Evolutionary conservation across 1,140 invertebrate genomes (phyloP).

Genomic region (Rhagoletis pomonella): DNA sequence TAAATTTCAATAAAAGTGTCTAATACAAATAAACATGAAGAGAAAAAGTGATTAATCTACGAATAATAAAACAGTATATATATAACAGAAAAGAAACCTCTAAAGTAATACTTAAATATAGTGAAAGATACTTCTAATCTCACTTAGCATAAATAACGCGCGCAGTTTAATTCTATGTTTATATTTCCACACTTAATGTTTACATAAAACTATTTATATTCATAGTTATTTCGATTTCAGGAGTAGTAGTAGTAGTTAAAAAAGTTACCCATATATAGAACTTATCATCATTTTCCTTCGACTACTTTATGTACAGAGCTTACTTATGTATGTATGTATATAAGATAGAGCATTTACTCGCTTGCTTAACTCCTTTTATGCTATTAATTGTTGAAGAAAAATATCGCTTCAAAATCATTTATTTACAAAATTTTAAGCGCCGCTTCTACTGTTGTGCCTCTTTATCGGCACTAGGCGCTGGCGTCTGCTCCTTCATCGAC

Average conservation of each 20-base stretch:
- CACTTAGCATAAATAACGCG: too few species aligned
- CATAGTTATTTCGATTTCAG: not conserved
- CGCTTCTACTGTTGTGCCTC: conserved; percentile 30
- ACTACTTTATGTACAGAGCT: conserved; percentile 33
- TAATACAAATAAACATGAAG: not conserved
- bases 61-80: too few species aligned
- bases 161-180: too few species aligned
- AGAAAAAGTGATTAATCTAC: not conserved
- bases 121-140: too few species aligned
- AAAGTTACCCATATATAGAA: not conserved
- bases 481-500: conserved; percentile 70
- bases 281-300: not conserved
- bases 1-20: not conserved
- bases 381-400: not conserved
- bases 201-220: not conserved
- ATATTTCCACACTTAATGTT: not conserved
- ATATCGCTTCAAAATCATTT: not conserved
- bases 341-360: too few species aligned
- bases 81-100: too few species aligned
- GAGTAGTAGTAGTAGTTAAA: not conserved
- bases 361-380: not conserved
- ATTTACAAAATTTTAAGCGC: not conserved
- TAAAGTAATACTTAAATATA: too few species aligned
- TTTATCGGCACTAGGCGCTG: conserved; percentile 52
- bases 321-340: too few species aligned